phyloP scores from a whole-genome alignment of 30 jellyfish, hydroid and myxozoan genomes.

The Aurelia sp. region DNA sequence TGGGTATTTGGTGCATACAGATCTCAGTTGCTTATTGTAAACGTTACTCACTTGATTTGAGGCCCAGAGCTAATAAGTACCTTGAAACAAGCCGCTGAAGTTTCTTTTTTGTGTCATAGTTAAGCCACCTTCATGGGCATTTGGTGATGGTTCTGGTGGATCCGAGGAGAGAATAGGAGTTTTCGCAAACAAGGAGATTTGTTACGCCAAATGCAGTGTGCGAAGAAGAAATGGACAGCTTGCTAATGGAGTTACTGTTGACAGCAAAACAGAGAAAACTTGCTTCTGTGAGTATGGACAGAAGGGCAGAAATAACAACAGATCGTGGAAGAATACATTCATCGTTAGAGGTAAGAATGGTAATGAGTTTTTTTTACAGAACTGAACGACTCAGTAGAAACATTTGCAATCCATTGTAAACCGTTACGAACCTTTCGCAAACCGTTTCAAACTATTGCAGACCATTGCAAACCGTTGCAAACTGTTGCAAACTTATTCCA shows the following conservation, averaged over 20 bases:
- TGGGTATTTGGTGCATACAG: too few species aligned
- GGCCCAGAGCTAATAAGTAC: too few species aligned
- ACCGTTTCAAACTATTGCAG: too few species aligned
- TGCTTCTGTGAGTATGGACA: slow-evolving; percentile 69
- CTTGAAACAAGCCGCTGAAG: too few species aligned
- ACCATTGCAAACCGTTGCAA: too few species aligned
- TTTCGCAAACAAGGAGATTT: slow-evolving; percentile 58
- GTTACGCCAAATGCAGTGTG: slow-evolving; percentile 61
- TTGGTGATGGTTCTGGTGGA: slow-evolving; percentile 75
- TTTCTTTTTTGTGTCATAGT: neutral
- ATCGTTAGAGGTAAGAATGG: slow-evolving; percentile 38
- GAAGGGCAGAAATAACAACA: slow-evolving; percentile 42
- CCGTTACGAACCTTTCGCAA: too few species aligned
- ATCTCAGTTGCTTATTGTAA: too few species aligned
- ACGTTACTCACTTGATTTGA: too few species aligned
- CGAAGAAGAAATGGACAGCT: slow-evolving; percentile 45
- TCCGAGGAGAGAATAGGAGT: slow-evolving; percentile 51
- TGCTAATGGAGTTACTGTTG: slow-evolving; percentile 74
- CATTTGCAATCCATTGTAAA: too few species aligned
- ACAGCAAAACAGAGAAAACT: slow-evolving; percentile 27
- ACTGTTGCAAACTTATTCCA: too few species aligned
- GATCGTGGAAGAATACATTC: slow-evolving; percentile 57
- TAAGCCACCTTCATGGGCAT: slow-evolving; percentile 47
- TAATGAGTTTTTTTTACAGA: too few species aligned
- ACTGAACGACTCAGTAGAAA: too few species aligned